phyloP scores from a whole-genome alignment of 2,888 invertebrate species.

The Acrocyrtus sp. region DNA sequence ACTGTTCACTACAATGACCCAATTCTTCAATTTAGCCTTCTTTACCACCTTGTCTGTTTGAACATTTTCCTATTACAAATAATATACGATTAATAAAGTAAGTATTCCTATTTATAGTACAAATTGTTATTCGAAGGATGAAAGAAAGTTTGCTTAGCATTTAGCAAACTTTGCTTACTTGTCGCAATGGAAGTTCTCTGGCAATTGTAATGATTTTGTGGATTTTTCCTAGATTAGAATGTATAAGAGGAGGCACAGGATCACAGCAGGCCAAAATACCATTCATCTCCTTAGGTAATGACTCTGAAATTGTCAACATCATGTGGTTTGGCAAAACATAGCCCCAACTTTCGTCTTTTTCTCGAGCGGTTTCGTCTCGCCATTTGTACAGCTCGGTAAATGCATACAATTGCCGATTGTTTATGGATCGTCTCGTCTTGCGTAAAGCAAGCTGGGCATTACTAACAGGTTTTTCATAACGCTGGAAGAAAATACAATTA shows the following conservation, averaged over 20 bases:
- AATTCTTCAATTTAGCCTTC: conserved; percentile 53
- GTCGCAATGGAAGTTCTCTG: conserved; percentile 75
- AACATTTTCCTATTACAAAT: conserved; percentile 46
- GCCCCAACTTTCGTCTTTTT: conserved; percentile 90
- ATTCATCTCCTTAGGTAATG: conserved; percentile 88
- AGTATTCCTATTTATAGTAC: not conserved
- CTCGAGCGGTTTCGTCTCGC: conserved; percentile 86
- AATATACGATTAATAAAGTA: conserved; percentile 7
- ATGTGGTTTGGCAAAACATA: conserved; percentile 97
- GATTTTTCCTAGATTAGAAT: conserved; percentile 70
- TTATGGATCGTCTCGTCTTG: conserved; percentile 83
- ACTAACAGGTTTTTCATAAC: conserved; percentile 79
- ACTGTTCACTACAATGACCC: conserved; percentile 57
- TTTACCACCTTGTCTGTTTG: conserved; percentile 49
- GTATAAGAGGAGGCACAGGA: conserved; percentile 85
- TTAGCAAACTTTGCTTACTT: conserved; percentile 65
- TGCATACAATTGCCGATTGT: conserved; percentile 85
- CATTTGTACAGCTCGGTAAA: conserved; percentile 84
- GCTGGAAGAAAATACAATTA: conserved; percentile 68
- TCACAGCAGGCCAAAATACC: conserved; percentile 93
- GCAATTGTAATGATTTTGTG: conserved; percentile 76
- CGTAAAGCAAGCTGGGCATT: conserved; percentile 60
- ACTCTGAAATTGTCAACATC: conserved; percentile 89
- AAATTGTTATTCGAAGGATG: not conserved
- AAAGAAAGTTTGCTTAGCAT: not conserved